A percentile compares a stretch with the other conserved stretches of the same genome.
These are phyloP conservation scores for Sebastes hopkinsi DNA, from an alignment of 2,797 vertebrate species.

Conservation along the genomic window DNA sequence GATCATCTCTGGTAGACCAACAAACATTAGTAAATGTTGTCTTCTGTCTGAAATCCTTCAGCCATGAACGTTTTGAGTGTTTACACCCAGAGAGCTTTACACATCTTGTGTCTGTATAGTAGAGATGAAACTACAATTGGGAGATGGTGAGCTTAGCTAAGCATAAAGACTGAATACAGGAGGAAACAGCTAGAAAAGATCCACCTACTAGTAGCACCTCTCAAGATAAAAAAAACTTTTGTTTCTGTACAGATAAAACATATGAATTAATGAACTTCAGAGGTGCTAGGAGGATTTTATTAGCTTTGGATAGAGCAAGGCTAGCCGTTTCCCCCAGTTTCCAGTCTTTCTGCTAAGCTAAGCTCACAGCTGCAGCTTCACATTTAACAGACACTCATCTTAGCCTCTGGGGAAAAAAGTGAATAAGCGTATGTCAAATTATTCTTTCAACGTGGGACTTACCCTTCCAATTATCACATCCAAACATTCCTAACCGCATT, in stretches of 20 bases:
- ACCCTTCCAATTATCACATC: neutral
- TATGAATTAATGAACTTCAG: neutral
- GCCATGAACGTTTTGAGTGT: slow-evolving; percentile 14
- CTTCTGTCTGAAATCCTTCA: slow-evolving; percentile 16
- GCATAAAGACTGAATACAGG: neutral
- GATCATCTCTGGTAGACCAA: slow-evolving; percentile 20
- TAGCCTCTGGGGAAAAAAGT: neutral
- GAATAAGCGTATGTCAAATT: neutral
- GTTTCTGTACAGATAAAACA: neutral
- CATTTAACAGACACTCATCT: neutral
- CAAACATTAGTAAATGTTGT: slow-evolving; percentile 23
- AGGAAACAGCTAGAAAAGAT: neutral
- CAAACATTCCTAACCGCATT: neutral
- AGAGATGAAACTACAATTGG: neutral
- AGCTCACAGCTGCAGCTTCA: neutral
- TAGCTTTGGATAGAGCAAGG: neutral
- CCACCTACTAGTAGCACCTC: neutral
- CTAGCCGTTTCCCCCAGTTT: neutral
- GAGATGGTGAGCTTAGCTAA: too few relatives aligned
- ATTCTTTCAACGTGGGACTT: neutral
- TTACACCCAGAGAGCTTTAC: slow-evolving; percentile 28
- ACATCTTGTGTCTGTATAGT: neutral
- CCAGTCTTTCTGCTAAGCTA: neutral
- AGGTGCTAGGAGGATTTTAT: neutral
- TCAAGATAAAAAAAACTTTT: neutral